Evolutionary conservation across 2,888 invertebrate genomes (phyloP).

Genomic region (Bellardia pandia): DNA sequence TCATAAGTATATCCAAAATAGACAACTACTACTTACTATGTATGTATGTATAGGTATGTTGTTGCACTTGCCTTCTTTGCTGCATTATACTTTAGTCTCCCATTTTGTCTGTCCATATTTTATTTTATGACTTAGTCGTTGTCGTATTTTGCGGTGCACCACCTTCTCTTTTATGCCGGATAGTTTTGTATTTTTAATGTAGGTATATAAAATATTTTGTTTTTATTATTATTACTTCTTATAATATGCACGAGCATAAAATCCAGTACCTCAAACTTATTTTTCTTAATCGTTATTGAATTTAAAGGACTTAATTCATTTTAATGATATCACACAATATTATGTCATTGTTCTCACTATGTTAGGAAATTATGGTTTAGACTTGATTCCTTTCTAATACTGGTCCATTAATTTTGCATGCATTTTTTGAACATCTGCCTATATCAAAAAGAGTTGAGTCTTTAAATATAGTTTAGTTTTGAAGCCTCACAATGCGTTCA

Average conservation of each 20-base stretch:
- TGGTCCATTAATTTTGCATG: too few species aligned
- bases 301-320: conserved; percentile 16
- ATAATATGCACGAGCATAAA: conserved; percentile 1
- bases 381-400: too few species aligned
- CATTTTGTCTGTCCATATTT: conserved; percentile 32
- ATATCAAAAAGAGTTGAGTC: too few species aligned
- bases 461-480: too few species aligned
- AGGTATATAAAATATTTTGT: neutral
- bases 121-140: conserved; percentile 45
- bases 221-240: conserved; percentile 33
- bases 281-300: conserved; percentile 3
- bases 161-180: conserved; percentile 25
- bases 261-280: conserved; percentile 16
- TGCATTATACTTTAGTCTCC: conserved; percentile 1
- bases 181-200: conserved; percentile 11
- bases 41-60: conserved; percentile 52
- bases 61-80: conserved; percentile 59
- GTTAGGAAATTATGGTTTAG: too few species aligned
- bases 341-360: too few species aligned
- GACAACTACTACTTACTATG: conserved; percentile 42
- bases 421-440: too few species aligned
- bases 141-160: conserved; percentile 29
- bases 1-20: conserved; percentile 17
- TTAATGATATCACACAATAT: neutral
- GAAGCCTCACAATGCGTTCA: too few species aligned